Evolutionary conservation across 1,140 invertebrate genomes (phyloP).

Genomic region (Ladona fulva): DNA sequence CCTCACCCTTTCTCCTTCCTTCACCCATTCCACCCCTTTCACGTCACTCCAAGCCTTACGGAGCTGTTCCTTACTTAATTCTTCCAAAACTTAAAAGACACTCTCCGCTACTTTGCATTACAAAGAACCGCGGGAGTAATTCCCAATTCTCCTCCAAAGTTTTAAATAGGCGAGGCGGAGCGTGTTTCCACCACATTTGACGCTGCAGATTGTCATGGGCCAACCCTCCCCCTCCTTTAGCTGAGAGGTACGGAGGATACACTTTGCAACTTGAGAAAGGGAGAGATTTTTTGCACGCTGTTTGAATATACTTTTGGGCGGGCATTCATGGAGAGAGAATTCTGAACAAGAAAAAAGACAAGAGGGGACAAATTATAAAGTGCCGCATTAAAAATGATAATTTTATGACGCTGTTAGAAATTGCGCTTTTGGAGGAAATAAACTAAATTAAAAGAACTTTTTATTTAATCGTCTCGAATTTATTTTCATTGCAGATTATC

Average conservation of each 20-base stretch:
- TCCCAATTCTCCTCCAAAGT: conserved; percentile 4
- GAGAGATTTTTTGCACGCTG: background rate
- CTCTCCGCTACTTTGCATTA: conserved; percentile 3
- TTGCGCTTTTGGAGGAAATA: too few relatives aligned
- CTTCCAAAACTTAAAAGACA: conserved; percentile 10
- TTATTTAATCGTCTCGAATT: too few relatives aligned
- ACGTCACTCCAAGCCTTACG: background rate
- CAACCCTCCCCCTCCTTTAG: background rate
- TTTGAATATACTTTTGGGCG: background rate
- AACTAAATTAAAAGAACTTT: too few relatives aligned
- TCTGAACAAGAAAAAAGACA: background rate
- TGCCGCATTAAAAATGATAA: background rate
- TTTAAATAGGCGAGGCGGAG: conserved; percentile 5
- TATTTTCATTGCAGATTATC: too few relatives aligned
- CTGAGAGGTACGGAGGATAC: background rate
- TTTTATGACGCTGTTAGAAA: background rate
- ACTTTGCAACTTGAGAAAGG: background rate
- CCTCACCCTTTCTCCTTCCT: background rate
- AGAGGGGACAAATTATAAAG: background rate
- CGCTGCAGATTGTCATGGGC: conserved; percentile 1
- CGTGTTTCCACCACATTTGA: conserved; percentile 8
- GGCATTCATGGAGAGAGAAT: background rate
- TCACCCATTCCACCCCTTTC: background rate
- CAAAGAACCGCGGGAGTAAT: conserved; percentile 3
- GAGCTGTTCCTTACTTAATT: background rate